phyloP scores from a whole-genome alignment of 1,140 invertebrate genomes.

The Polypedilum vanderplanki region DNA sequence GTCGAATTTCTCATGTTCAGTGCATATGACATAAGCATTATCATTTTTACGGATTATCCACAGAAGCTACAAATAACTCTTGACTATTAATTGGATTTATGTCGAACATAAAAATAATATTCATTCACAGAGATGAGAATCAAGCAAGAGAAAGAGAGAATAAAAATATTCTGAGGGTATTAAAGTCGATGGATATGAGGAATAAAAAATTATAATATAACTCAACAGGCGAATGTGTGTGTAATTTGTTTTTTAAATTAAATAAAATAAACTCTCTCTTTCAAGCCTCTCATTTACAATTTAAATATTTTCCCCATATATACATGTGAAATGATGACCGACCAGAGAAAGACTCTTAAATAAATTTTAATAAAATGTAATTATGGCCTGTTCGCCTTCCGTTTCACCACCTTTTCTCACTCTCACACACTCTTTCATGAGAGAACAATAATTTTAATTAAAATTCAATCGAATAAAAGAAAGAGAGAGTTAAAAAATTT shows the following conservation, averaged over 20 bases:
- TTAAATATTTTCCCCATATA: background rate
- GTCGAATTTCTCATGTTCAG: background rate
- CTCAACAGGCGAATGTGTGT: background rate
- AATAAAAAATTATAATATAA: background rate
- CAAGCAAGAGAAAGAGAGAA: background rate
- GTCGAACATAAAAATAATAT: conserved; percentile 19
- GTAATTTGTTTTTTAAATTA: conserved; percentile 1
- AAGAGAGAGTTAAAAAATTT: background rate
- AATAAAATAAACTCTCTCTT: too few species aligned
- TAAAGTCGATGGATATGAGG: background rate
- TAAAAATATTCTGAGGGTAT: background rate
- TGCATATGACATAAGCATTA: background rate
- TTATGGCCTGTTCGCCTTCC: conserved; percentile 13
- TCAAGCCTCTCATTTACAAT: background rate
- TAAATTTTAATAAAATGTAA: background rate
- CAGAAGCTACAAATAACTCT: conserved; percentile 17
- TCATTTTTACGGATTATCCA: conserved; percentile 12
- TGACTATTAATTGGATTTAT: conserved; percentile 19
- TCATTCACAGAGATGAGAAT: background rate
- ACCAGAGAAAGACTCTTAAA: too few species aligned
- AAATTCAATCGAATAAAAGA: conserved; percentile 25
- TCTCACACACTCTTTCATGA: background rate
- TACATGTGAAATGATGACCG: too few species aligned
- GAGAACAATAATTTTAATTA: conserved; percentile 14
- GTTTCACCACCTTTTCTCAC: conserved; percentile 27